phyloP scores from a whole-genome alignment of 2,888 invertebrate genomes.

The Nipponacmea schrenckii region DNA sequence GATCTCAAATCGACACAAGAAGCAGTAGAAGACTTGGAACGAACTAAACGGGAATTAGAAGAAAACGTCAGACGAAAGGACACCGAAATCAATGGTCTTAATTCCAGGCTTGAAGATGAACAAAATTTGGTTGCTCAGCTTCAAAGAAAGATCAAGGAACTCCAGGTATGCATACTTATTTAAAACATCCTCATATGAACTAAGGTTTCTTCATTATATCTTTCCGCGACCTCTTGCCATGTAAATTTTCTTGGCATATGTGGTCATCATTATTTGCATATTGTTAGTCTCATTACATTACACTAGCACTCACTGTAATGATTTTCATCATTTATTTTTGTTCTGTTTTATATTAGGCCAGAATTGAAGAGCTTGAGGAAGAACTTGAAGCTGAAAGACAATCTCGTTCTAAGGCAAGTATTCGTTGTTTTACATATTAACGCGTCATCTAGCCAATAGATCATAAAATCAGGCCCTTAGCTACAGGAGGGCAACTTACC shows the following conservation, averaged over 20 bases:
- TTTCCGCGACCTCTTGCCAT: too few species aligned
- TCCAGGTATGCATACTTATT: conserved; percentile 69
- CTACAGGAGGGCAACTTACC: too few species aligned
- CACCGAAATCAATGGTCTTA: conserved; percentile 93
- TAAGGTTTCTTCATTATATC: too few species aligned
- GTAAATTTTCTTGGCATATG: too few species aligned
- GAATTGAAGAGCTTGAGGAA: conserved; percentile 3
- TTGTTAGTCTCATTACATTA: too few species aligned
- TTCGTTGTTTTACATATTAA: not conserved
- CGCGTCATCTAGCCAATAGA: too few species aligned
- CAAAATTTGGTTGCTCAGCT: conserved; percentile 94
- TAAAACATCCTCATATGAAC: too few species aligned
- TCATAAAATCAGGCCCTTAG: too few species aligned
- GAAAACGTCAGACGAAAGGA: conserved; percentile 78
- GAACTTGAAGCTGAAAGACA: conserved; percentile 1
- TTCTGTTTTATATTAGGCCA: not conserved
- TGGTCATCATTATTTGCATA: too few species aligned
- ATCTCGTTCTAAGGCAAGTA: not conserved
- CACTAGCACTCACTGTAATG: too few species aligned
- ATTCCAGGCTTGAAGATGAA: conserved; percentile 95
- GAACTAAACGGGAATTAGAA: conserved; percentile 56
- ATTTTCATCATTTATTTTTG: too few species aligned
- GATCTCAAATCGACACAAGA: conserved; percentile 84
- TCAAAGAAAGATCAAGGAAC: conserved; percentile 98
- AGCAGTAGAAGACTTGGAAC: conserved; percentile 67